These are phyloP conservation scores for Chymomyza amoena DNA, from an alignment of 2,888 invertebrate genomes.

Conservation along the genomic window DNA sequence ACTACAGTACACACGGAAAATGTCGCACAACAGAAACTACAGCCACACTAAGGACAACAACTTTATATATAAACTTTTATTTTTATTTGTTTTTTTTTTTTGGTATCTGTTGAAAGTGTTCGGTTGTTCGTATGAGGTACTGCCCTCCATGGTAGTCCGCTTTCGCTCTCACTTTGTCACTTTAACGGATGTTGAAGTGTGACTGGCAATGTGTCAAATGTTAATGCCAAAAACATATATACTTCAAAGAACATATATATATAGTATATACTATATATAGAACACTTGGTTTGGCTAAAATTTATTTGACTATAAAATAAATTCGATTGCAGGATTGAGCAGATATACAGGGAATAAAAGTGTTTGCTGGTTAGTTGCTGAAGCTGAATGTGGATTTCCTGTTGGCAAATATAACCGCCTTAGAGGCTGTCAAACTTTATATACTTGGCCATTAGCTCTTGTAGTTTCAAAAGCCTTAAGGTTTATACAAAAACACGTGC, in stretches of 20 bases:
- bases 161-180: slow-evolving; percentile 11
- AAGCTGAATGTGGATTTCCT: too few species aligned
- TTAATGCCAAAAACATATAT: slow-evolving; percentile 3
- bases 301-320: neutral
- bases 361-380: neutral
- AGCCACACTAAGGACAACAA: slow-evolving; percentile 9
- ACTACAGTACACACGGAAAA: slow-evolving; percentile 43
- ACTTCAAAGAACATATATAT: neutral
- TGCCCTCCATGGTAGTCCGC: neutral
- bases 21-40: slow-evolving; percentile 4
- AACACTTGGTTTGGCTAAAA: neutral
- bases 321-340: neutral
- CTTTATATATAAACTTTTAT: slow-evolving; percentile 13
- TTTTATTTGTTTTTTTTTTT: slow-evolving; percentile 16
- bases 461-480: too few species aligned
- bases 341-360: neutral
- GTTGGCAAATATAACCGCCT: too few species aligned
- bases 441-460: too few species aligned
- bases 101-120: neutral
- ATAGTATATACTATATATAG: neutral
- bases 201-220: slow-evolving; percentile 14
- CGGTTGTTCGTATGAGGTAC: neutral
- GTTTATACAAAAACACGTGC: too few species aligned
- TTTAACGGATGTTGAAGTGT: slow-evolving; percentile 12
- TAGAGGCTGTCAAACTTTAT: too few species aligned